phyloP scores from a whole-genome alignment of 2,888 invertebrate genomes.

The Cerceris ruficornis region DNA sequence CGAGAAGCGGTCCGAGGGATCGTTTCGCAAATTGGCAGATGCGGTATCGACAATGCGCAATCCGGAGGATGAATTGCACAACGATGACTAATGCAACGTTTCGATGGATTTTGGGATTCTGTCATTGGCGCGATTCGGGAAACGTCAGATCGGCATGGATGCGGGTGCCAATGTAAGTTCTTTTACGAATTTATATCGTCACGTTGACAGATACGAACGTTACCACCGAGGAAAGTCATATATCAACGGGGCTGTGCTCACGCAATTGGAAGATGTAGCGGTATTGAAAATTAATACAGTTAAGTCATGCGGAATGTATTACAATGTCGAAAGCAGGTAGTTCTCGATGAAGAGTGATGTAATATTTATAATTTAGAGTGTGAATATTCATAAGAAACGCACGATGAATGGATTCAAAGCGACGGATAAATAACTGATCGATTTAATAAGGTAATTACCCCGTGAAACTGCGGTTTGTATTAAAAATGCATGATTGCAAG shows the following conservation, averaged over 20 bases:
- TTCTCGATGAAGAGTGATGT: too few relatives aligned
- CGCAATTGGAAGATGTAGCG: background rate
- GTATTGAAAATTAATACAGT: background rate
- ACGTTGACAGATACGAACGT: constrained; percentile 9
- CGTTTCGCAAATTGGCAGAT: constrained; percentile 34
- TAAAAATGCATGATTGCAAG: too few relatives aligned
- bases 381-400: too few relatives aligned
- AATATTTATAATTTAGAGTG: too few relatives aligned
- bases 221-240: constrained; percentile 30
- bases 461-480: too few relatives aligned
- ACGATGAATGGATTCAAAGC: too few relatives aligned
- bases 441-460: too few relatives aligned
- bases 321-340: too few relatives aligned
- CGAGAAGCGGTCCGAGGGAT: background rate
- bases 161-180: background rate
- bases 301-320: too few relatives aligned
- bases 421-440: too few relatives aligned
- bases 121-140: background rate
- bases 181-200: constrained; percentile 19
- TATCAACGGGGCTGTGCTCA: constrained; percentile 37
- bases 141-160: background rate
- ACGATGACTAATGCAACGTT: constrained; percentile 19
- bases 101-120: constrained; percentile 19
- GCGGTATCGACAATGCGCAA: constrained; percentile 28
- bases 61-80: constrained; percentile 31